Percentiles rank a stretch among this genome's conserved stretches.
Conservation (phyloP, 92 coral and sea anemone genomes). For the Hydrozoanthus gracilis region DNA sequence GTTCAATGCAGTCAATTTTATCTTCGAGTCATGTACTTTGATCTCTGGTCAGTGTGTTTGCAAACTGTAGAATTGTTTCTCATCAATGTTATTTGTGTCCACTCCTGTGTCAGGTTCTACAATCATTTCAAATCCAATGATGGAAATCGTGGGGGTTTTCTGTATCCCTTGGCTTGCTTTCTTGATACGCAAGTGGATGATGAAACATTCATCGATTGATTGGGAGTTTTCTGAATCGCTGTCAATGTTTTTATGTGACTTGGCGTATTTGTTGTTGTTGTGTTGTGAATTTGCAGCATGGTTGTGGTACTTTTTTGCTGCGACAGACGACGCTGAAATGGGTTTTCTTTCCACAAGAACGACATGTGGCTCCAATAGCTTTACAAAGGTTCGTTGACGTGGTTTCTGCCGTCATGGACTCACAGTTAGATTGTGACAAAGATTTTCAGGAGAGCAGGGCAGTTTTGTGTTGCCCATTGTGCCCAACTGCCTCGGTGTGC, state of each 20-base stretch:
- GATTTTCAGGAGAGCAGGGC: slow-evolving; percentile 2
- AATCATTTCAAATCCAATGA: slow-evolving; percentile 25
- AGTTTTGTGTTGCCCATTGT: not conserved
- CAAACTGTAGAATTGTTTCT: slow-evolving; percentile 31
- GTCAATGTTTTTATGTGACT: slow-evolving; percentile 15
- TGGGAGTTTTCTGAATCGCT: slow-evolving; percentile 15
- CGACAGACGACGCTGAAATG: slow-evolving; percentile 26
- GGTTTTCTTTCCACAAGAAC: slow-evolving; percentile 40
- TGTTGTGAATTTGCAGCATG: slow-evolving; percentile 19
- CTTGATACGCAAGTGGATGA: slow-evolving; percentile 17
- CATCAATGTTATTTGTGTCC: slow-evolving; percentile 3
- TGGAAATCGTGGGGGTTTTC: slow-evolving; percentile 27
- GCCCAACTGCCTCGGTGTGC: slow-evolving; percentile 28
- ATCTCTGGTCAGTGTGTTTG: slow-evolving; percentile 31
- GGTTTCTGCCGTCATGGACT: not conserved
- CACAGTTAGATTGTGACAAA: not conserved
- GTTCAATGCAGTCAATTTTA: slow-evolving; percentile 30
- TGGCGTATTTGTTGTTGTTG: slow-evolving; percentile 18
- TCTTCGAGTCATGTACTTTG: slow-evolving; percentile 19
- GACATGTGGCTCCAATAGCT: slow-evolving; percentile 39
- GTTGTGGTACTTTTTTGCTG: slow-evolving; percentile 17
- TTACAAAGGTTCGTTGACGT: slow-evolving; percentile 24
- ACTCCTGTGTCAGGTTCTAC: slow-evolving; percentile 48
- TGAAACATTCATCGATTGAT: slow-evolving; percentile 15
- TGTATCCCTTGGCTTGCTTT: slow-evolving; percentile 28